Evolutionary conservation across 1,140 invertebrate species (phyloP).

Genomic region (Drosophila pruinosa): DNA sequence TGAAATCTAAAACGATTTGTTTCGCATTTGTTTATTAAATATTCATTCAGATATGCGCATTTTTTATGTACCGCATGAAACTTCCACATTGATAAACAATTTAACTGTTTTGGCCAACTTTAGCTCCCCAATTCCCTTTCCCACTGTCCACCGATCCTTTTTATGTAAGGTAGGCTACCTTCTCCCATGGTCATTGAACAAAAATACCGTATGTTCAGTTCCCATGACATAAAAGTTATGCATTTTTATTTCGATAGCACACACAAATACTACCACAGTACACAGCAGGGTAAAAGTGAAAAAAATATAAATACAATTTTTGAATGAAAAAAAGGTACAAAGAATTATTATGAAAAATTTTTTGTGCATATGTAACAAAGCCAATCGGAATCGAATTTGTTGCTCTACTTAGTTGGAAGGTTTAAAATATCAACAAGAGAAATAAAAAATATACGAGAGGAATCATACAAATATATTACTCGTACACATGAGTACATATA

Average conservation of each 20-base stretch:
- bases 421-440: conserved; percentile 13
- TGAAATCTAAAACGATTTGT: conserved; percentile 32
- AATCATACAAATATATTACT: conserved; percentile 7
- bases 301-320: conserved; percentile 21
- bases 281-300: neutral
- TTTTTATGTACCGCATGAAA: conserved; percentile 27
- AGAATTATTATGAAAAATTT: conserved; percentile 60
- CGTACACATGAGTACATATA: neutral
- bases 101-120: conserved; percentile 35
- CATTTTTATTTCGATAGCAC: conserved; percentile 59
- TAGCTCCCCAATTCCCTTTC: neutral
- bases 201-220: conserved; percentile 62
- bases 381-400: conserved; percentile 51
- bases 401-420: conserved; percentile 18
- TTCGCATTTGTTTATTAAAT: conserved; percentile 37
- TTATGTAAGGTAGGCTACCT: conserved; percentile 2
- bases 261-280: neutral
- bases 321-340: conserved; percentile 46
- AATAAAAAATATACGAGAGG: neutral
- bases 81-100: conserved; percentile 44
- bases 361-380: conserved; percentile 57
- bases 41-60: conserved; percentile 30
- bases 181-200: conserved; percentile 4
- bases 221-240: conserved; percentile 70
- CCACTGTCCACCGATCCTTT: neutral